These are phyloP conservation scores for Rhopalosiphum nymphaeae DNA, from an alignment of 2,888 invertebrate species.

Conservation along the genomic window DNA sequence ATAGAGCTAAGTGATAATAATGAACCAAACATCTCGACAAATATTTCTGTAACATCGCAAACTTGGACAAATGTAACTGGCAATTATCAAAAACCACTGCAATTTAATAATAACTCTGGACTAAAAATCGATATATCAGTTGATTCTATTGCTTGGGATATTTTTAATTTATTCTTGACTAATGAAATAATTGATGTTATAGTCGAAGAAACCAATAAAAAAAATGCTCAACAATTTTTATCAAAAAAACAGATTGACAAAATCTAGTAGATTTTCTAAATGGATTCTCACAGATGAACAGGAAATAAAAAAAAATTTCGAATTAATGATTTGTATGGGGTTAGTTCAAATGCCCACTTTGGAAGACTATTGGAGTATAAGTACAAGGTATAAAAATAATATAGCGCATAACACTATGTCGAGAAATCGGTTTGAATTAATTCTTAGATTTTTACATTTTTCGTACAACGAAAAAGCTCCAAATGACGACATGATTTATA, in stretches of 20 bases:
- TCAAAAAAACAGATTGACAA: not conserved
- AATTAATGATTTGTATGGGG: not conserved
- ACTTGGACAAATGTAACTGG: not conserved
- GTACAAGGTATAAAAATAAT: not conserved
- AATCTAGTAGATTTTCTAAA: slow-evolving; percentile 4
- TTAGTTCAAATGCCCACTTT: not conserved
- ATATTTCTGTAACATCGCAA: not conserved
- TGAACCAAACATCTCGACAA: not conserved
- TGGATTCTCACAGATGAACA: not conserved
- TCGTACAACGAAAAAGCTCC: not conserved
- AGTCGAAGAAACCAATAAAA: not conserved
- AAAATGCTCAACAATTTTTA: not conserved
- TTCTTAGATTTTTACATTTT: not conserved
- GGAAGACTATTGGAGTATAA: not conserved
- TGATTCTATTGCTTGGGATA: not conserved
- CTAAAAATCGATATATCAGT: not conserved
- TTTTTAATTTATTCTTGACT: not conserved
- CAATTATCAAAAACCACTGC: not conserved
- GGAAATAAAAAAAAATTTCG: not conserved
- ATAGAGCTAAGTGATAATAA: not conserved
- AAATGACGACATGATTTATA: not conserved
- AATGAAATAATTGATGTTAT: not conserved
- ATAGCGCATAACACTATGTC: not conserved
- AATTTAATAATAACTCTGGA: not conserved
- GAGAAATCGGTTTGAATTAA: not conserved